Evolutionary conservation across 2,888 invertebrate species (phyloP), one percentile per base, ranked within the genome.

Genomic region (Altica lythri): DNA sequence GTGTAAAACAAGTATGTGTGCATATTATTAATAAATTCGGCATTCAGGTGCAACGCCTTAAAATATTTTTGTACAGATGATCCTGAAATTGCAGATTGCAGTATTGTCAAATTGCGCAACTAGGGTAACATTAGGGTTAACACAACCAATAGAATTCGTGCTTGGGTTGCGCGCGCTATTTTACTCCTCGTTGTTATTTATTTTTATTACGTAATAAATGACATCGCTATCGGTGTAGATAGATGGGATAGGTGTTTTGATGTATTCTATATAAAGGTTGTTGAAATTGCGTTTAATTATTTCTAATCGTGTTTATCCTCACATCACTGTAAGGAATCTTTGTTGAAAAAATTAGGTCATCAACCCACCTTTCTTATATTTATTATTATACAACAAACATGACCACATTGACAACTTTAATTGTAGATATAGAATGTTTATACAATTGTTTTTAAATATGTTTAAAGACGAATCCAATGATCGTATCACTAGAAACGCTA

Each of bases 101-200:
- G 63, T 58, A 62, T 63, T 63, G 64, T 61, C 55, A 53, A 60
- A 63, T 68, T 68, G 68, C 67, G 68, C 67, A 68, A 68, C 65
- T 56, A 52, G 63, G 59, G 56, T 61, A 58, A 60, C 62, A 63
- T 65, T 64, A 55, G 63, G 59, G 57, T 57, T 64, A 63, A 55
- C 60, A 59, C 61, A 60, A 64, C 66, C 65, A 68, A 63, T 66
- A 58, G 56, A 54, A 47, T 55, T n/a, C 18, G 37, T 8, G 50
- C 42, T 54, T 27, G 40, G 43, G 53, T 30, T 61, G 66, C 63
- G 66, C 63, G 64, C 64, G 63, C 62, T 57, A 25, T 50, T 46
- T 22, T 19, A 16, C 16, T 32, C 34, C 22, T 44, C 35, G 29
- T 46, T 52, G n/a, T 61, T 55, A 42, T 48, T 54, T 52, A 44